Percentiles rank a stretch among this genome's conserved stretches.
These are phyloP conservation scores for Arctocebus calabarensis DNA, from an alignment of 2,797 vertebrate genomes.

Conservation along the genomic window DNA sequence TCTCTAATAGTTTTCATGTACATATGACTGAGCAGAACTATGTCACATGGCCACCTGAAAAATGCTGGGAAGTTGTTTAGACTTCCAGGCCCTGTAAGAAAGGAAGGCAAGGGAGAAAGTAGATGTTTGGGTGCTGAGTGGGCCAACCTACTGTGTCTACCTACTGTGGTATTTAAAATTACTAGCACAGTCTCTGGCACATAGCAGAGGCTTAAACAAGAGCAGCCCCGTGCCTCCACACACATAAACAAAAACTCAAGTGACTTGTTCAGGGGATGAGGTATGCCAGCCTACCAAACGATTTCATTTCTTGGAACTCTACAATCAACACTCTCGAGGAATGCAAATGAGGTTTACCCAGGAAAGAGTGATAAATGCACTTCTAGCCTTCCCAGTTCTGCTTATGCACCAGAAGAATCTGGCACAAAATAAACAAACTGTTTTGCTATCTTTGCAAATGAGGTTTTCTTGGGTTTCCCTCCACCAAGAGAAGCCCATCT, in stretches of 20 bases:
- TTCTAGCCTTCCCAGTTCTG: background rate
- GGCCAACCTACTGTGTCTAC: background rate
- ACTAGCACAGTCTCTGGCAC: background rate
- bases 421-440: background rate
- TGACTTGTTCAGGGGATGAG: background rate
- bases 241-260: background rate
- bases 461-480: background rate
- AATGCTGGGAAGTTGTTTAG: background rate
- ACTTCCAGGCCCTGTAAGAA: background rate
- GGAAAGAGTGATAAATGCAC: background rate
- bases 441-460: background rate
- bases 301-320: background rate
- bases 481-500: background rate
- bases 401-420: background rate
- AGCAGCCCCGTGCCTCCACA: background rate
- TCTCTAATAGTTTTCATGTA: background rate
- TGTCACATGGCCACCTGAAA: background rate
- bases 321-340: background rate
- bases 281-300: background rate
- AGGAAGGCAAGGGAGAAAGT: background rate
- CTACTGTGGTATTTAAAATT: background rate
- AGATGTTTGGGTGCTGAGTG: background rate
- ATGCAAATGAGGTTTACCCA: conserved; percentile 32
- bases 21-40: background rate
- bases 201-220: background rate